A percentile compares a stretch with the other conserved stretches of the same genome.
These are phyloP conservation scores for Periophthalmus modestus DNA, from an alignment of 2,113 vertebrate genomes.

Conservation along the genomic window DNA sequence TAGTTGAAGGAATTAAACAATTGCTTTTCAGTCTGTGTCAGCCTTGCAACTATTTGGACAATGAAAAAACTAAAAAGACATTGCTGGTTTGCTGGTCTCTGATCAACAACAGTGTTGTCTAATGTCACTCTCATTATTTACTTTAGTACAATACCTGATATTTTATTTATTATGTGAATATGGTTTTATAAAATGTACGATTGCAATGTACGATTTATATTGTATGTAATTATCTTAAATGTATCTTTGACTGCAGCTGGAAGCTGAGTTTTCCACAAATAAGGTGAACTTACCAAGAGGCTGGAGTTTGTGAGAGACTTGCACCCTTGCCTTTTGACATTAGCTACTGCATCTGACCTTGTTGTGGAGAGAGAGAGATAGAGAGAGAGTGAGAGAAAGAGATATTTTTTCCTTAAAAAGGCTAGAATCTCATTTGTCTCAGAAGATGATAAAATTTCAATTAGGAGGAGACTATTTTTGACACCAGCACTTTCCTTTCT, in stretches of 20 bases:
- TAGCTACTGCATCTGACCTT: slow-evolving; percentile 86
- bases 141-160: too few species aligned
- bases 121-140: neutral
- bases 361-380: neutral
- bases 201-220: too few species aligned
- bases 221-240: too few species aligned
- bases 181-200: too few species aligned
- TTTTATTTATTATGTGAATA: too few species aligned
- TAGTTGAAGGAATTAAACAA: neutral
- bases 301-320: slow-evolving; percentile 90
- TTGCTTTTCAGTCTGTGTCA: neutral
- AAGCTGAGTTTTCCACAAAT: neutral
- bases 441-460: neutral
- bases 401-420: neutral
- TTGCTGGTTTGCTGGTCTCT: neutral
- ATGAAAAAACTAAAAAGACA: too few species aligned
- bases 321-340: slow-evolving; percentile 85
- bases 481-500: slow-evolving; percentile 9
- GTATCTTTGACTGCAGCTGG: too few species aligned
- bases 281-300: slow-evolving; percentile 83
- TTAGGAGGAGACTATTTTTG: neutral
- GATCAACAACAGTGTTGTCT: neutral
- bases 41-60: too few species aligned
- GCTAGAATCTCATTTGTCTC: neutral
- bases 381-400: slow-evolving; percentile 4